Conservation (phyloP, 2,888 invertebrate genomes). For the Byasa hedistus region DNA sequence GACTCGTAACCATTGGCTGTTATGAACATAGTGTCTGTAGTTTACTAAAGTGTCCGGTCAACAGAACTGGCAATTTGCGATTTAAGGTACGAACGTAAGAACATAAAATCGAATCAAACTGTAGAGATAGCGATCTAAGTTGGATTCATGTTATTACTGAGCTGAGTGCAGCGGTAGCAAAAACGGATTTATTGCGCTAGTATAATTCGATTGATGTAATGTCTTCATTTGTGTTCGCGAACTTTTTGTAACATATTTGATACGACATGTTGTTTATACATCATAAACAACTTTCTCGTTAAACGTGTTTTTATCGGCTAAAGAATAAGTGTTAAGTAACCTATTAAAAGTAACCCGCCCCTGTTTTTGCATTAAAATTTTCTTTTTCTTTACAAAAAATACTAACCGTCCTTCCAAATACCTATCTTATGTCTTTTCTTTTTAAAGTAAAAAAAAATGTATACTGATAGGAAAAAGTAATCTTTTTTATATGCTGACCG, state of each 20-base stretch:
- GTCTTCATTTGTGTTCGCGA: constrained; percentile 27
- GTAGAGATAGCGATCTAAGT: constrained; percentile 60
- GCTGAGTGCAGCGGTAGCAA: constrained; percentile 53
- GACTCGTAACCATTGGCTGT: constrained; percentile 37
- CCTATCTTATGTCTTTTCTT: too few relatives aligned
- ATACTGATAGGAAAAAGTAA: neutral
- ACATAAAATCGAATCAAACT: constrained; percentile 64
- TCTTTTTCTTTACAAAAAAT: neutral
- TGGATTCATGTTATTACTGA: constrained; percentile 67
- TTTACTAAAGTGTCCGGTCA: constrained; percentile 56
- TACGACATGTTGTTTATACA: neutral
- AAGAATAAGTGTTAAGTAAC: neutral
- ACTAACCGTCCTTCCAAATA: neutral
- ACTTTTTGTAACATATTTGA: constrained; percentile 1
- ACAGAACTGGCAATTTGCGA: constrained; percentile 69
- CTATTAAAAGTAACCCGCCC: neutral
- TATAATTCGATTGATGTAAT: constrained; percentile 29
- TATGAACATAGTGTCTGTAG: constrained; percentile 38
- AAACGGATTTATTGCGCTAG: constrained; percentile 31
- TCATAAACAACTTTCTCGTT: neutral
- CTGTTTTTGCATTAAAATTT: neutral
- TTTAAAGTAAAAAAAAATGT: neutral
- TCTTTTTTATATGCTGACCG: constrained; percentile 45
- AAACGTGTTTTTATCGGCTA: neutral
- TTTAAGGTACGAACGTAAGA: constrained; percentile 63